These are phyloP conservation scores for Microctenopoma steveboyesi DNA, from an alignment of 2,797 vertebrate species.

Conservation along the genomic window DNA sequence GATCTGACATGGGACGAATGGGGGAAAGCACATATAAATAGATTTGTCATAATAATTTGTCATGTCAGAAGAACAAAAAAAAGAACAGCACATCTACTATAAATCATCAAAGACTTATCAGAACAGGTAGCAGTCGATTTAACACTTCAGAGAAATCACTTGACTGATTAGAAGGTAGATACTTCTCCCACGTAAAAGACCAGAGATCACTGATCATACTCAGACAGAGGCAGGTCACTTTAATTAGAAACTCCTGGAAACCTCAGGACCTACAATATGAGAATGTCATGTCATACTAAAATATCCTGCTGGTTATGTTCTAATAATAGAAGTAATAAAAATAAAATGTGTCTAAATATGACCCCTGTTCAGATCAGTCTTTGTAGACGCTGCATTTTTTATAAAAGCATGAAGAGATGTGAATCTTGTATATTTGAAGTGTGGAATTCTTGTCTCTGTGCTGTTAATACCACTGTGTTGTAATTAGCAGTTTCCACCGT, in stretches of 20 bases:
- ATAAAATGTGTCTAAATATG: constrained; percentile 23
- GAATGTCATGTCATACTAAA: constrained; percentile 16
- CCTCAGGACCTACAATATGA: constrained; percentile 12
- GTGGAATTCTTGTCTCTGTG: not conserved
- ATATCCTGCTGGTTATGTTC: constrained; percentile 23
- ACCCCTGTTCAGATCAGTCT: constrained; percentile 9
- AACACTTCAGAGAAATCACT: not conserved
- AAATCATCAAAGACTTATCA: not conserved
- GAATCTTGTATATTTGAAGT: constrained; percentile 6
- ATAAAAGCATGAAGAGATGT: not conserved
- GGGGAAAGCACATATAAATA: not conserved
- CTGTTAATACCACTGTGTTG: not conserved
- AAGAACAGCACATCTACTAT: not conserved
- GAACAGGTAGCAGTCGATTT: constrained; percentile 4
- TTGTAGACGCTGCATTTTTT: constrained; percentile 2
- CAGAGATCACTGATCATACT: constrained; percentile 32
- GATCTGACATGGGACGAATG: not conserved
- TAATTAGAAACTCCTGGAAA: constrained; percentile 34
- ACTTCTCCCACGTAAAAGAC: not conserved
- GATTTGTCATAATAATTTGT: not conserved
- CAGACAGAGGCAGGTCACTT: constrained; percentile 18
- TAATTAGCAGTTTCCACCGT: constrained; percentile 1
- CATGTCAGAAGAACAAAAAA: not conserved
- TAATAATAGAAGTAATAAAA: constrained; percentile 26
- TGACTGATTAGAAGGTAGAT: not conserved